Percentiles rank a stretch among this genome's conserved stretches.
Conservation (phyloP, 1,140 invertebrate genomes). For the Drosophila persimilis region DNA sequence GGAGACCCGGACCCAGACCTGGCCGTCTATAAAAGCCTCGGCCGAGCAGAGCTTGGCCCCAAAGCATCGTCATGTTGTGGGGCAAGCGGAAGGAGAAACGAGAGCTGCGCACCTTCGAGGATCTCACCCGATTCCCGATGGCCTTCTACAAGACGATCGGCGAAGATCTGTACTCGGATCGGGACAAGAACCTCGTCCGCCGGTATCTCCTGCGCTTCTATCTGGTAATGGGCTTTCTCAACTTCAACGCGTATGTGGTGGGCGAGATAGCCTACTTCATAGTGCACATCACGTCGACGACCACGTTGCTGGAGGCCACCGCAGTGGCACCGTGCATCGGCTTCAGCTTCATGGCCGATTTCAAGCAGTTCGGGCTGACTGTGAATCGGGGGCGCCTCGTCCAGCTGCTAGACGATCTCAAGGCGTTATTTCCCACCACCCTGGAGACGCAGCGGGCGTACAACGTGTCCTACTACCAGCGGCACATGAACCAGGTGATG, state of each 20-base stretch:
- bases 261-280: conserved; percentile 71
- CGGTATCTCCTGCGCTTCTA: conserved; percentile 54
- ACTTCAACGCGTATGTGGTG: conserved; percentile 69
- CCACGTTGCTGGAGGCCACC: conserved; percentile 64
- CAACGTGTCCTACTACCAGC: conserved; percentile 55
- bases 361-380: conserved; percentile 66
- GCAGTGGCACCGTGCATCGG: conserved; percentile 71
- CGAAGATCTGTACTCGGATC: conserved; percentile 65
- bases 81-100: conserved; percentile 29
- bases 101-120: conserved; percentile 55
- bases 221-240: conserved; percentile 60
- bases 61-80: conserved; percentile 39
- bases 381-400: conserved; percentile 48
- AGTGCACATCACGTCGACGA: conserved; percentile 65
- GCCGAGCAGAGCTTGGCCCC: neutral
- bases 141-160: conserved; percentile 72
- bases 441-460: conserved; percentile 38
- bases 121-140: conserved; percentile 61
- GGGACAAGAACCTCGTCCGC: conserved; percentile 54
- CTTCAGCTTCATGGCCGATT: conserved; percentile 74
- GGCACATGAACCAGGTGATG: conserved; percentile 67
- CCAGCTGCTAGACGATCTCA: conserved; percentile 55
- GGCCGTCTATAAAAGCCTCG: conserved; percentile 36
- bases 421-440: conserved; percentile 54
- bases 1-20: no score